Evolutionary conservation across 2,888 invertebrate species (phyloP).

Genomic region (Buathra laborator): DNA sequence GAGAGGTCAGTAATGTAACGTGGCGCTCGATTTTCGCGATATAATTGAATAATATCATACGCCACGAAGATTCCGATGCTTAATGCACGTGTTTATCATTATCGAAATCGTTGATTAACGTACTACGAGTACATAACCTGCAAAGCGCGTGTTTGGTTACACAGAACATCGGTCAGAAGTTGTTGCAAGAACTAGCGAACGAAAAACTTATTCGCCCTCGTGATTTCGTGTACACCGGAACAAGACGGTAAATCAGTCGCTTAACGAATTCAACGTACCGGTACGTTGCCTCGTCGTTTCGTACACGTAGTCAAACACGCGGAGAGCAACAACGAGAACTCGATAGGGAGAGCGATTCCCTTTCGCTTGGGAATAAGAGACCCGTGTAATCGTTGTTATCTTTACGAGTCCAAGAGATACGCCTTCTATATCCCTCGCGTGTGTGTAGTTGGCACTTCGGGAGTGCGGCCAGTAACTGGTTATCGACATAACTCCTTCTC

Average conservation of each 20-base stretch:
- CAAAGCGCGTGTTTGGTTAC: not conserved
- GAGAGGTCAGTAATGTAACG: conserved; percentile 40
- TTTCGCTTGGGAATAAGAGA: conserved; percentile 60
- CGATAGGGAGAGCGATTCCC: conserved; percentile 42
- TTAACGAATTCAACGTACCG: conserved; percentile 81
- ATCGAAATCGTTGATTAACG: not conserved
- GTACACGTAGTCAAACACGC: conserved; percentile 24
- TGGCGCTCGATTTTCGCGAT: conserved; percentile 7
- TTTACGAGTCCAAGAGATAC: conserved; percentile 82
- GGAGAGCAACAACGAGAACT: conserved; percentile 27
- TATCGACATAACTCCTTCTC: conserved; percentile 12
- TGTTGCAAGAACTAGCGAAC: not conserved
- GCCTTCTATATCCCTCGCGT: conserved; percentile 58
- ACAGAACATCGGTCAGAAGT: not conserved
- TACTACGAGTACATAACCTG: not conserved
- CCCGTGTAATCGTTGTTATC: conserved; percentile 77
- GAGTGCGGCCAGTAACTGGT: not conserved
- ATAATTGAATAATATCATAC: not conserved
- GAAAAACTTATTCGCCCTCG: conserved; percentile 47
- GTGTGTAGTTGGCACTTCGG: conserved; percentile 44
- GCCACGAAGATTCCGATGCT: not conserved
- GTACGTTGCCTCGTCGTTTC: conserved; percentile 54
- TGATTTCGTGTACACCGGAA: conserved; percentile 82
- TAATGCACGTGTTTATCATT: conserved; percentile 1
- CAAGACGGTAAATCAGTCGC: conserved; percentile 82